Base-by-base conservation (phyloP, 2,888 invertebrate genomes). In the Eilema caniola region DNA sequence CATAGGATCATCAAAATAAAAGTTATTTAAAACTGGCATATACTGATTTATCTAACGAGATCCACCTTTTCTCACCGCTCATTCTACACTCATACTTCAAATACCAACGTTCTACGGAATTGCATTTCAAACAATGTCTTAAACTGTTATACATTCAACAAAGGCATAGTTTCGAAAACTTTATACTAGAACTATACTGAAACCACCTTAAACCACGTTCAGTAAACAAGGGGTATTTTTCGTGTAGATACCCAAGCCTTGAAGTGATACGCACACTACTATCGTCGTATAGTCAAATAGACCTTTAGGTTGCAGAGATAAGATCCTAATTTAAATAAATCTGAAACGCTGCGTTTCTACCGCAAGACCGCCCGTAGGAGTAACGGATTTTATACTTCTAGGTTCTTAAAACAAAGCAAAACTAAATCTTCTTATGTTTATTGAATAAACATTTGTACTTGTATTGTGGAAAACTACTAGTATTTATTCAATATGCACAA, bases 151-250 rank as follows among this genome's bases (percentile, higher is more conserved):
- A n/a, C 53, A 28, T n/a, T 53, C 28, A 53, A 64, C n/a, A 53
- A 53, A 53, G 37, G n/a, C 53, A n/a, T 28, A 31, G 28, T 12
- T 28, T 28, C n/a, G 20, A 64, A 64, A 53, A 53, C 53, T 64
- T 64, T 31, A 14, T 28, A 53, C n/a, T 64, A 53, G 11, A 28
- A 28, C 28, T 28, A 8, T 25, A 25, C 28, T 64, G 23, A 64
- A 59, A 5, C 28, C n/a, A 64, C 5, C 31, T 14, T 53, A 23
- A 53, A 53, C 28, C 47, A 64, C 28, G n/a, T 53, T 53, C n/a
- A 2, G 47, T 64, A 53, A 64, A 53, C 28, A 53, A 64, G 11
- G 12, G 5, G 1, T 28, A 8, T 23, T 31, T 53, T 64, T 5
- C 14, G 47, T 53, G 5, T 37, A 14, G 37, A 3, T 24, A 24